These are phyloP conservation scores for Leucophenga varia DNA, from an alignment of 1,140 invertebrate genomes.

Conservation along the genomic window DNA sequence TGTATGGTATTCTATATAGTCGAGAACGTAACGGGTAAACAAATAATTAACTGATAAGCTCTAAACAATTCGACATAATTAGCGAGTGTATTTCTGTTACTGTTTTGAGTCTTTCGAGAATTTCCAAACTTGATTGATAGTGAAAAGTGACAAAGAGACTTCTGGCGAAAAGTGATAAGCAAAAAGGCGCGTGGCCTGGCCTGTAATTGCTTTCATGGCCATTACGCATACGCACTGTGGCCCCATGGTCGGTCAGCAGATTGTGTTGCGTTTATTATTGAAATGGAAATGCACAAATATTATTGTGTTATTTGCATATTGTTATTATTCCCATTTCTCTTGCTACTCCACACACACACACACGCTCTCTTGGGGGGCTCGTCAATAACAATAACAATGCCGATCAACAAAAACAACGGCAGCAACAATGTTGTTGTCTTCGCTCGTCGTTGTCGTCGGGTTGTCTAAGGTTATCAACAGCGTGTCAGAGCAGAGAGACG, in stretches of 20 bases:
- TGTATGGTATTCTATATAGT: too few relatives aligned
- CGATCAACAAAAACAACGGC: too few relatives aligned
- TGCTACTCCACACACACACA: too few relatives aligned
- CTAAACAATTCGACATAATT: slow-evolving; percentile 16
- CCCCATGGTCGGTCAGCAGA: slow-evolving; percentile 5
- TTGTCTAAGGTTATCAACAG: slow-evolving; percentile 21
- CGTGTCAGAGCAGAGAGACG: slow-evolving; percentile 6
- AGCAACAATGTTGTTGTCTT: slow-evolving; percentile 15
- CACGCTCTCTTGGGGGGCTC: slow-evolving; percentile 31
- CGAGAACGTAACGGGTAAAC: too few relatives aligned
- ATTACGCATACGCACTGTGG: slow-evolving; percentile 7
- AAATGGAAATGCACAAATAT: slow-evolving; percentile 25
- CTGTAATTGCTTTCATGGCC: slow-evolving; percentile 7
- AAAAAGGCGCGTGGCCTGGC: slow-evolving; percentile 17
- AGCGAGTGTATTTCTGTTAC: slow-evolving; percentile 5
- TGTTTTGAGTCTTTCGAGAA: not conserved
- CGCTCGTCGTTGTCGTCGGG: slow-evolving; percentile 23
- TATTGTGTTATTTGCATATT: too few relatives aligned
- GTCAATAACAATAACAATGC: slow-evolving; percentile 37
- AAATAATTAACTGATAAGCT: slow-evolving; percentile 43
- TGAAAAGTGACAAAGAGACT: slow-evolving; percentile 2
- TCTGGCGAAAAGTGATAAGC: not conserved
- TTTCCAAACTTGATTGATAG: slow-evolving; percentile 17
- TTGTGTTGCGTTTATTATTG: slow-evolving; percentile 27
- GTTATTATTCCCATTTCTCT: too few relatives aligned